Evolutionary conservation across 53 echinoderm and acorn worm species (phyloP), one percentile per base, ranked within the genome.

Genomic region (Crossaster papposus): DNA sequence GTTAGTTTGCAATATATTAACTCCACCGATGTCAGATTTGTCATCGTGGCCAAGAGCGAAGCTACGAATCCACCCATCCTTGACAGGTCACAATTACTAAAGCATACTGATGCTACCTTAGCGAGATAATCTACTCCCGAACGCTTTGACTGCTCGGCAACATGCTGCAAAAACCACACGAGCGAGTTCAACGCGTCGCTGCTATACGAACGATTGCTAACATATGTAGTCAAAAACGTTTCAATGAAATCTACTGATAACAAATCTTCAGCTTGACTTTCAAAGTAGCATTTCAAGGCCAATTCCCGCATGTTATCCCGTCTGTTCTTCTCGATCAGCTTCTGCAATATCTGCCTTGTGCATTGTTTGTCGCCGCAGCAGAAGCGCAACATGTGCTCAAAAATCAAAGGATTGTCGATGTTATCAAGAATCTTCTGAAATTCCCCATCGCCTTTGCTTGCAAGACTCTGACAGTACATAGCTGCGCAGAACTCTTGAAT

Each of bases 401-500:
- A 73, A 1, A 12, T 30, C 8, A 9, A 18, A 65, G 65, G 54
- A 62, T 79, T 14, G 15, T 23, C 54, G 15, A 79, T 33, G 12
- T 23, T 14, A 38, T 18, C 23, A 18, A 30, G 30, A 65, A 79
- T 30, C 30, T 33, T 31, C 30, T 30, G n/a, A 70, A 18, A 31
- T n/a, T 30, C 34, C 30, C 63, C 32, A 8, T 17, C 28, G 3
- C 13, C 20, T 22, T 29, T 51, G 20, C 8, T 22, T 65, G n/a
- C 20, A 2, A 65, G 65, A 22, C 29, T 51, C 30, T 79, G 70
- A 36, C 36, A 89, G 52, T 89, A 89, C 23, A 23, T 35, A 51
- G 79, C 89, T 30, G 80, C 89, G 26, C 17, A 68, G 23, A 37
- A 89, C 14, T 89, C 89, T 12, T 89, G 89, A 11, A 89, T 22